Base-by-base conservation (phyloP, 2,888 invertebrate genomes). In the Bombylius major region DNA sequence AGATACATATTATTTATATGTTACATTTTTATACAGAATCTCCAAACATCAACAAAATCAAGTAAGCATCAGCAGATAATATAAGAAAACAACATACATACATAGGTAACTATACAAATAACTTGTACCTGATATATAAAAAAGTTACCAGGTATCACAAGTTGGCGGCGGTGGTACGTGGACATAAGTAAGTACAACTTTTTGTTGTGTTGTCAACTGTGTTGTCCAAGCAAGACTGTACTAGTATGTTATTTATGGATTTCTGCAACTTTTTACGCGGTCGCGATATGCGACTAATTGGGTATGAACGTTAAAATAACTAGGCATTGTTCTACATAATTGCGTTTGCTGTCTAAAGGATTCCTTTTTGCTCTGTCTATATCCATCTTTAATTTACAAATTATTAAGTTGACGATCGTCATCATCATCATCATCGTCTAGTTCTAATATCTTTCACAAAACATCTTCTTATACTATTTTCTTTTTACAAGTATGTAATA, bases 241-340 rank as follows among this genome's bases (percentile, higher is more conserved):
- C 62, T 63, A 62, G 56, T 54, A 59, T 66, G 67, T 70, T 70
- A 69, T 70, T 70, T 70, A 70, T 70, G 70, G 70, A 68, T 70
- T 66, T 69, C 69, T 70, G 67, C 70, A 68, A 69, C 67, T 70
- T 70, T 70, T 70, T 70, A 69, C 69, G 68, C 68, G 69, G 69
- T 68, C 69, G 70, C 70, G 69, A 68, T 70, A 68, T 69, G 68
- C 70, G 70, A 70, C 70, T 70, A 70, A 70, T 70, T 70, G 70
- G 70, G 70, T 70, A 70, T 70, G 70, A 70, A 70, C 58, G 63
- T 59, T 63, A 61, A 62, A 63, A 63, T 63, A 63, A 62, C 62
- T 62, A 59, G 56, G 61, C 62, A 68, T 69, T 62, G 70, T 70
- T 70, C 69, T 68, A 70, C 70, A 70, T 70, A 70, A 70, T 70